Conservation (phyloP, 2,797 vertebrate species). For the Crax fasciolata region DNA sequence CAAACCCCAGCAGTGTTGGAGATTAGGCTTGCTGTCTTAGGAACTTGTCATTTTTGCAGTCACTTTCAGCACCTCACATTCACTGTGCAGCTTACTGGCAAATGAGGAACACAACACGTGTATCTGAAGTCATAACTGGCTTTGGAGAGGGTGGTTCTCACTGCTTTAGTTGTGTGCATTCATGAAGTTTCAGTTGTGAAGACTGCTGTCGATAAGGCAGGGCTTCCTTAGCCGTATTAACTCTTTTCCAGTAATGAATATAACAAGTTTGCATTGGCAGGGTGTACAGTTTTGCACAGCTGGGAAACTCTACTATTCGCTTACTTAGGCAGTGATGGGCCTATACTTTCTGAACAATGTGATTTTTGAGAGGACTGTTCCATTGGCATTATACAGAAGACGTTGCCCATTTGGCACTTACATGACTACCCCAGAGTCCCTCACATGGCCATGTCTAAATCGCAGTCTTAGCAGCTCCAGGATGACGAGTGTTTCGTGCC, state of each 20-base stretch:
- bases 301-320: neutral
- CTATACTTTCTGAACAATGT: neutral
- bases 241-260: neutral
- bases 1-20: neutral
- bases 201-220: neutral
- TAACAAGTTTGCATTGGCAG: neutral
- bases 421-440: fast-evolving
- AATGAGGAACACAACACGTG: neutral
- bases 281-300: neutral
- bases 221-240: neutral
- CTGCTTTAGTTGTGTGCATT: fast-evolving
- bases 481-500: neutral
- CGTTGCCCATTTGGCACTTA: neutral
- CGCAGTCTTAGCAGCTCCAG: neutral
- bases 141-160: neutral
- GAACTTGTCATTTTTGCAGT: neutral
- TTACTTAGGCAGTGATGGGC: neutral
- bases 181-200: neutral
- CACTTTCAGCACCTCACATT: neutral
- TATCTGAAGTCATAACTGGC: neutral
- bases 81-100: neutral
- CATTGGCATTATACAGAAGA: neutral
- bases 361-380: neutral
- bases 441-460: neutral
- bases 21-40: neutral